Evolutionary conservation across 1,140 invertebrate genomes (phyloP), one percentile per base, ranked within the genome.

Genomic region (Forficula auricularia): DNA sequence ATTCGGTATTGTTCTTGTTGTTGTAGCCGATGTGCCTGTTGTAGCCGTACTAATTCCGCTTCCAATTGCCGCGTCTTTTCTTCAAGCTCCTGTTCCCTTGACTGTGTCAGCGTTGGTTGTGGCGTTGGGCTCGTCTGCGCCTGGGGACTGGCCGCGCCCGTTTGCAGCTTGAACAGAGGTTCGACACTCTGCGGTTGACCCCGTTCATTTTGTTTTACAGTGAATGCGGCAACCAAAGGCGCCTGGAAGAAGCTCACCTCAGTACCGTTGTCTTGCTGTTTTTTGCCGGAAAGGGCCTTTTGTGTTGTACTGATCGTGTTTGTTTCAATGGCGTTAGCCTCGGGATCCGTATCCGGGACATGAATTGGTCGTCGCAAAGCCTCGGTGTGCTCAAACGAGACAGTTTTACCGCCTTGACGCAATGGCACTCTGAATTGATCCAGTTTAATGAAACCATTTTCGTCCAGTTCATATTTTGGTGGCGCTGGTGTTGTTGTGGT

Each of bases 201-300:
- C 19, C 66, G 64, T 38, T 75, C 77, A 51, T 86, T 81, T 56
- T 84, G 76, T 49, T 84, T 78, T 2, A 86, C 77, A 0, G 82
- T 84, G 50, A 86, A 86, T 0, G 82, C 81, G 1, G 79, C 79
- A 1, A 84, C 75, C 20, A 86, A 52, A 0, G 82, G 79, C 3
- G 81, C 79, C 48, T 75, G 72, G 52, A 79, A 80, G 37, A 86
- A 82, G 54, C 82, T 80, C 9, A 86, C 79, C 42, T 80, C 77
- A 49, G 73, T 19, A 52, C 73, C 70, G 52, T 72, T 67, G 1
- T 73, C 71, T 48, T 70, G 58, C 52, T 19, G 20, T 35, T 44
- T 44, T 2, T 27, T 27, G 22, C 22, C 10, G 10, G 4, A 6
- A 4, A 10, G 4, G 4, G 22, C 10, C 22, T 27, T 27, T 10